Conservation (phyloP, 2,113 vertebrate species). For the Tetrax tetrax region DNA sequence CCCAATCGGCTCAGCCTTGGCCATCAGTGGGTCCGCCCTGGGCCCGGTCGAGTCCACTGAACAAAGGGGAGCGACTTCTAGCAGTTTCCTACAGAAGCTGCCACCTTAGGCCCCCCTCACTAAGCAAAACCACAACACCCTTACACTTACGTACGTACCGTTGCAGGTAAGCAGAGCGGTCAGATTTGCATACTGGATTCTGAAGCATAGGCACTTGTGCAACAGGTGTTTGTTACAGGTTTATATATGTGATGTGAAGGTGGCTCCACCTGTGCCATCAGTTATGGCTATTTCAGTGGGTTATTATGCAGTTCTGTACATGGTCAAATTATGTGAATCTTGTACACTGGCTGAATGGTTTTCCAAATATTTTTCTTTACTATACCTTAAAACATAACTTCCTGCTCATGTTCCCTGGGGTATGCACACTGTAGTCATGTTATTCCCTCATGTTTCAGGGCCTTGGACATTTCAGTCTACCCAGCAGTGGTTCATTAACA, state of each 20-base stretch:
- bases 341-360: neutral
- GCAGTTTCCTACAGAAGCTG: too few species aligned
- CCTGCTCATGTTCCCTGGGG: neutral
- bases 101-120: too few species aligned
- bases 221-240: neutral
- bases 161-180: neutral
- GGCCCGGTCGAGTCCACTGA: too few species aligned
- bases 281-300: neutral
- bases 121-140: too few species aligned
- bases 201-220: neutral
- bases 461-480: neutral
- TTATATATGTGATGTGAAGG: neutral
- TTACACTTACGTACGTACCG: neutral
- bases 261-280: neutral
- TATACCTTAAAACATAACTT: neutral
- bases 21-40: too few species aligned
- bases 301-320: neutral
- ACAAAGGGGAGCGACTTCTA: too few species aligned
- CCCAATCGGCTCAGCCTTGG: too few species aligned
- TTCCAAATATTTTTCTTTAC: neutral
- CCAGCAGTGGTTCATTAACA: neutral
- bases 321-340: neutral
- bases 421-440: neutral
- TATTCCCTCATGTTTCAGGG: neutral
- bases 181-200: neutral